Evolutionary conservation across 2,888 invertebrate species (phyloP).

Genomic region (Idaea biselata): DNA sequence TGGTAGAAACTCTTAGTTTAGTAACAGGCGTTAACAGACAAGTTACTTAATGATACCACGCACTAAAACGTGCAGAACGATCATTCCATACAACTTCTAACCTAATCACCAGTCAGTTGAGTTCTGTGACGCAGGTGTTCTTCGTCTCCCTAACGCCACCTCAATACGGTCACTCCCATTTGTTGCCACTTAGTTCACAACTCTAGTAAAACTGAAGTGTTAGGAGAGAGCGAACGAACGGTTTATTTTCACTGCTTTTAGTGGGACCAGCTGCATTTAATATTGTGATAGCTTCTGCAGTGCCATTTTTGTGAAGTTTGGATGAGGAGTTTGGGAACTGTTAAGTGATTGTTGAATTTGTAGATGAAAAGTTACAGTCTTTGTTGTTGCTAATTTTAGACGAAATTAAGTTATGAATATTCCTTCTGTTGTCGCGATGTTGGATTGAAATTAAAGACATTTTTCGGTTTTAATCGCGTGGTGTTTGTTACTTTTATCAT

Average conservation of each 20-base stretch:
- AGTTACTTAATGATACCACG: constrained; percentile 11
- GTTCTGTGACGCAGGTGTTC: constrained; percentile 58
- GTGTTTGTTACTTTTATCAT: no score
- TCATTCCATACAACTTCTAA: constrained; percentile 35
- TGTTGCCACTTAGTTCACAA: constrained; percentile 67
- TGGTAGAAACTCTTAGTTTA: neutral
- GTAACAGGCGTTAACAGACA: constrained; percentile 4
- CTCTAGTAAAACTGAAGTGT: constrained; percentile 66
- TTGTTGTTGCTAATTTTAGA: no score
- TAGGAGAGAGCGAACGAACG: constrained; percentile 35
- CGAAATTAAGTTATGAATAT: no score
- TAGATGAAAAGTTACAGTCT: neutral
- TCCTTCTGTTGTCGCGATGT: no score
- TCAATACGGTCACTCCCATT: constrained; percentile 58
- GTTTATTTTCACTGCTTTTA: constrained; percentile 10
- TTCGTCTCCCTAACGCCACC: constrained; percentile 51
- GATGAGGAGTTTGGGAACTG: constrained; percentile 20
- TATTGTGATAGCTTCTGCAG: neutral
- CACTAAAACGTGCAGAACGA: constrained; percentile 24
- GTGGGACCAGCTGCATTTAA: constrained; percentile 1
- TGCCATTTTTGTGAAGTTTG: constrained; percentile 4
- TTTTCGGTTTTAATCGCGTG: no score
- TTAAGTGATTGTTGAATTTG: neutral
- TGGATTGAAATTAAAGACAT: no score
- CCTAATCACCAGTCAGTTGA: constrained; percentile 44